Evolutionary conservation across 2,113 vertebrate genomes (phyloP).

Genomic region (Tinamus guttatus): DNA sequence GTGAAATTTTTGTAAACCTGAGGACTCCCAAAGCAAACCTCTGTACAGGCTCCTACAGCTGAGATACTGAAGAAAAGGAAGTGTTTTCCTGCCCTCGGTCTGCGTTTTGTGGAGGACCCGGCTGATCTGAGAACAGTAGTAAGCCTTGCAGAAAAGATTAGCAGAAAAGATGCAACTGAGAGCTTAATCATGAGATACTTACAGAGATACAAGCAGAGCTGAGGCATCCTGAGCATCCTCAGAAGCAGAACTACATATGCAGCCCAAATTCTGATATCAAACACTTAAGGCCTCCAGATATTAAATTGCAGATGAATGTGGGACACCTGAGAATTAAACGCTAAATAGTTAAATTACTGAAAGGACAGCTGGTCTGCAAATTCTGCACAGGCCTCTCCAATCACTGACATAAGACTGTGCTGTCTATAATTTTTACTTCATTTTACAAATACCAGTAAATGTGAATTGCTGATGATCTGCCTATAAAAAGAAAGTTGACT

Average conservation of each 20-base stretch:
- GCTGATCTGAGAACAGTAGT: neutral
- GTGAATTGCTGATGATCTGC: neutral
- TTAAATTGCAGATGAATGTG: neutral
- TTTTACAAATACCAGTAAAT: neutral
- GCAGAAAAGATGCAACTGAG: rapidly evolving
- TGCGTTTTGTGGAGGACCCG: neutral
- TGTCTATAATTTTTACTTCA: neutral
- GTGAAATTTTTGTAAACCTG: neutral
- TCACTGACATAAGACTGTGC: neutral
- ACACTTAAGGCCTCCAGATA: neutral
- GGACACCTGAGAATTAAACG: neutral
- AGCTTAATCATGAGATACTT: rapidly evolving
- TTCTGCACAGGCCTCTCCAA: neutral
- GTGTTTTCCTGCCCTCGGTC: neutral
- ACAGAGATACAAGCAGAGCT: neutral
- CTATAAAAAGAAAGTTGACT: neutral
- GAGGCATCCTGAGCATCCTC: neutral
- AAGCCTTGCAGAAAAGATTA: neutral
- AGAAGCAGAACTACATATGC: neutral
- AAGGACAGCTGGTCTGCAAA: neutral
- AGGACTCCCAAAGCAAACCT: neutral
- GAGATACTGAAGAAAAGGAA: neutral
- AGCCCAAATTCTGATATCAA: neutral
- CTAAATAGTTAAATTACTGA: neutral
- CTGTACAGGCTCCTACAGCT: neutral